A percentile compares a stretch with the other conserved stretches of the same genome.
These are phyloP conservation scores for Troilus luridus DNA, from an alignment of 2,888 invertebrate genomes.

Conservation along the genomic window DNA sequence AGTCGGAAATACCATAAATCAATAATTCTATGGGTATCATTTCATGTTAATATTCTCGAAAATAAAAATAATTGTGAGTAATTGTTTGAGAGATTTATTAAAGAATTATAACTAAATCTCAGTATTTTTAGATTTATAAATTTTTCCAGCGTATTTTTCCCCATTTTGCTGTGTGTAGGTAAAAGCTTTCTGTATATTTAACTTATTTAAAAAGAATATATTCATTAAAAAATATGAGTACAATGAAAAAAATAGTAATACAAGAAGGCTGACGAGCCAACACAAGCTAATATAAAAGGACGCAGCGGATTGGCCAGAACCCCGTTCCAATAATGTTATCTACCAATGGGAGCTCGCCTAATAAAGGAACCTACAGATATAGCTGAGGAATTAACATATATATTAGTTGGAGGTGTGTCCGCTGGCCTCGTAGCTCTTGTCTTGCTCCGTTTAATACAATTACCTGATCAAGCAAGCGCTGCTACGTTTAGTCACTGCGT, in stretches of 20 bases:
- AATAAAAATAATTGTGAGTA: no score
- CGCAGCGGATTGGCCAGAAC: not conserved
- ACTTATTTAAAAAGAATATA: no score
- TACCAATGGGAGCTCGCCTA: conserved; percentile 19
- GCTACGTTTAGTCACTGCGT: not conserved
- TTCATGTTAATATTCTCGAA: no score
- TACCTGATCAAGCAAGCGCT: not conserved
- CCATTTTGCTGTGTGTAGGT: no score
- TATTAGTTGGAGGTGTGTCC: conserved; percentile 41
- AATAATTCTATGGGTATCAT: no score
- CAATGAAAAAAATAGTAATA: not conserved
- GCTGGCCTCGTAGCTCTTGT: not conserved
- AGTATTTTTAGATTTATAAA: no score
- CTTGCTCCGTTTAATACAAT: not conserved
- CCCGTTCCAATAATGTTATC: not conserved
- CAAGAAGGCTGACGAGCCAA: not conserved
- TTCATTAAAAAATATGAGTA: not conserved
- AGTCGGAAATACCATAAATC: no score
- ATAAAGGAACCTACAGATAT: conserved; percentile 37
- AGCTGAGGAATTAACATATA: conserved; percentile 45
- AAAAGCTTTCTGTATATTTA: no score
- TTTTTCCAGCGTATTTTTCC: no score
- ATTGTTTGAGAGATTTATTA: no score
- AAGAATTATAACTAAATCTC: no score
- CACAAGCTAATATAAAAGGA: not conserved